Evolutionary conservation across 2,797 vertebrate species (phyloP).

Genomic region (Ambastaia sidthimunki): DNA sequence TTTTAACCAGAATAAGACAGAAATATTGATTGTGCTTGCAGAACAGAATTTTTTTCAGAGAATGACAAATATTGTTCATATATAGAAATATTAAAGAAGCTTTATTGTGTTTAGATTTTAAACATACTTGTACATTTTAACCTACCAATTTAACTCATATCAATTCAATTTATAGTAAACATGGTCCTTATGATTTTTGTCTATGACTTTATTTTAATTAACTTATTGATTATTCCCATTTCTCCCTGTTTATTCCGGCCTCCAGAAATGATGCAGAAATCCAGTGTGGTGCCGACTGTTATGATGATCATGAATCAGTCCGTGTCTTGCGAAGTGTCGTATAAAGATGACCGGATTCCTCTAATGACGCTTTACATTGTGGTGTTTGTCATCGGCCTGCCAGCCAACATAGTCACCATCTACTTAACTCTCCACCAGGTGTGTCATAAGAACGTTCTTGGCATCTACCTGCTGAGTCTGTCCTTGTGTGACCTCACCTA

Average conservation of each 20-base stretch:
- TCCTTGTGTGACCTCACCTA: slow-evolving; percentile 88
- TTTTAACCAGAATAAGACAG: no score
- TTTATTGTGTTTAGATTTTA: no score
- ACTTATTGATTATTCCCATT: background rate
- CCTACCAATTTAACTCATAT: background rate
- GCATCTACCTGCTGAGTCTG: slow-evolving; percentile 85
- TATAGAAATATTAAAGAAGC: no score
- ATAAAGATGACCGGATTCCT: slow-evolving; percentile 60
- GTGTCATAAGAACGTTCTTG: slow-evolving; percentile 77
- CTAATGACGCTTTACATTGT: slow-evolving; percentile 80
- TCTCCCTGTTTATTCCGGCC: background rate
- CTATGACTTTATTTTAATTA: background rate
- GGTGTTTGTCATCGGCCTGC: slow-evolving; percentile 80
- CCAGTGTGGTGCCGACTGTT: background rate
- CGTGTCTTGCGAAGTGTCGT: slow-evolving; percentile 65
- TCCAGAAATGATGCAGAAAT: slow-evolving; percentile 59
- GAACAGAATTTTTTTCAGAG: no score
- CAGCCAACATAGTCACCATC: slow-evolving; percentile 82
- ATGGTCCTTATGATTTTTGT: background rate
- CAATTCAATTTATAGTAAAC: background rate
- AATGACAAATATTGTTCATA: no score
- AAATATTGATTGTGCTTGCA: no score
- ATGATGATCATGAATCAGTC: background rate
- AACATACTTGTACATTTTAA: no score
- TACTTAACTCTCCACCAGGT: slow-evolving; percentile 80